Evolutionary conservation across 2,113 vertebrate species (phyloP), one percentile per base, ranked within the genome.

Genomic region (Phoxinus phoxinus): DNA sequence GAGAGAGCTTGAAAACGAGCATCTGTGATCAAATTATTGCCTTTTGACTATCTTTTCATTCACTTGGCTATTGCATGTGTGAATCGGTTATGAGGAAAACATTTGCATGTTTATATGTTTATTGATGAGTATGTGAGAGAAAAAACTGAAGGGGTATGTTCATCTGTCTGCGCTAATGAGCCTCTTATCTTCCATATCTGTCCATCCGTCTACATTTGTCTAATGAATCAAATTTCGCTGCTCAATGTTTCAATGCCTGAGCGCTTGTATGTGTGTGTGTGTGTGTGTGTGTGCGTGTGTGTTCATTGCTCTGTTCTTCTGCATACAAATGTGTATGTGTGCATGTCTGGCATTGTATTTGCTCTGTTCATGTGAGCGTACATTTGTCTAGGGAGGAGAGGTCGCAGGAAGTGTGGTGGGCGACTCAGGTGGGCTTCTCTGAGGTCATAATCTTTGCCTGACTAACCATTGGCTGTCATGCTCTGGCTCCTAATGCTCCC

Each of bases 181-280:
- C 89, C 87, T 90, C 87, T 92, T 93, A 90, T 93, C 90, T 90
- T 89, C 84, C 87, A 89, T 90, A 90, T 93, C 92, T 89, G 89
- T 92, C 89, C 90, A 91, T 92, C 91, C 90, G 25, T 92, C 91
- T 92, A 89, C 92, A 91, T 93, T 94, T 93, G 91, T 92, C 87
- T 94, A 92, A 94, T 94, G 90, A 94, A 93, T 93, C 35, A 7
- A 92, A 91, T 91, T 91, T 88, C 88, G 88, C 53, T 53, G 84
- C 90, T 93, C 88, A 71, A 79, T 90, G 87, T 92, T 87, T 90
- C 86, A 85, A 23, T 53, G 19, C 91, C 86, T 88, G 90, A 27
- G 87, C 53, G 86, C 85, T 76, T 88, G 65, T 85, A 32, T 48
- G 37, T 88, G 84, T 79, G 79, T 89, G 48, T 89, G 74, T 90